Conservation (phyloP, 2,797 vertebrate genomes). For the Hypotaenidia philippensis region DNA sequence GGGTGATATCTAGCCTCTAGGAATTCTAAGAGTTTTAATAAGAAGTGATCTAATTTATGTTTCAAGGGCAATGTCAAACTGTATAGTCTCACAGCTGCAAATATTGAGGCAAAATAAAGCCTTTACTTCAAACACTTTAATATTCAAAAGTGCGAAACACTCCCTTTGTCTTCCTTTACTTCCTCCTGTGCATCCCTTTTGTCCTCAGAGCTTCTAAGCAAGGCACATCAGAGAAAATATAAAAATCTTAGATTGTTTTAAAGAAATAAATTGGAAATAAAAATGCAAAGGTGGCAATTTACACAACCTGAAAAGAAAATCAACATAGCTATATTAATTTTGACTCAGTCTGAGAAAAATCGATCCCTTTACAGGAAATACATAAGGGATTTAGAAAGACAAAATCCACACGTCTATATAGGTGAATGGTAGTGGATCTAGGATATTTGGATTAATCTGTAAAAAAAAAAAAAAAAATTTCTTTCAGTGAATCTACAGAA, state of each 20-base stretch:
- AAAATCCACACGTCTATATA: background rate
- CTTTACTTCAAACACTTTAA: background rate
- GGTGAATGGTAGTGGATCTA: background rate
- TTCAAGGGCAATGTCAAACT: background rate
- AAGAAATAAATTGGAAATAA: background rate
- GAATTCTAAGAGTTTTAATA: background rate
- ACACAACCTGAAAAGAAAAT: background rate
- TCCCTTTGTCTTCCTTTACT: background rate
- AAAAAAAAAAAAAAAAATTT: background rate
- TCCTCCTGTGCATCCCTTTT: background rate
- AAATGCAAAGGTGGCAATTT: background rate
- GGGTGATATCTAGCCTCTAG: background rate
- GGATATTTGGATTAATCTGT: background rate
- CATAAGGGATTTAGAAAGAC: background rate
- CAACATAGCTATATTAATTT: accelerated
- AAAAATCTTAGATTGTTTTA: background rate
- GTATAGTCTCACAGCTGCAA: background rate
- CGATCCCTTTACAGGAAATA: background rate
- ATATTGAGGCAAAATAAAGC: background rate
- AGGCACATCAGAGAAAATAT: background rate
- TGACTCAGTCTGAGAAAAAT: background rate
- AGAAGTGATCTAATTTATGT: background rate
- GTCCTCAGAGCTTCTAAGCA: background rate
- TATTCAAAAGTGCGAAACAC: background rate
- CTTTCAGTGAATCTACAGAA: background rate